These are phyloP conservation scores for Apodemia hepburni DNA, from an alignment of 2,888 invertebrate species.

Conservation along the genomic window DNA sequence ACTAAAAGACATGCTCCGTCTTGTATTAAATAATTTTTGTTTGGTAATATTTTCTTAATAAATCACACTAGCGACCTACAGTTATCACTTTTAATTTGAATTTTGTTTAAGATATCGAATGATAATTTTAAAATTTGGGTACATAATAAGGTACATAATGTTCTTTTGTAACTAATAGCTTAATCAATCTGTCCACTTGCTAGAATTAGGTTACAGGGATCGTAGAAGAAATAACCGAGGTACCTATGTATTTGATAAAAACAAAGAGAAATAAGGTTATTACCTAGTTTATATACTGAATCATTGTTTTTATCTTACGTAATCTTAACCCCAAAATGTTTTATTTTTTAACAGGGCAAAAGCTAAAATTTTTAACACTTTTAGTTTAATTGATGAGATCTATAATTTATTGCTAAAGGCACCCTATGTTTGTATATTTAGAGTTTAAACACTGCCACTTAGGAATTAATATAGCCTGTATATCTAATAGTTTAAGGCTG, in stretches of 20 bases:
- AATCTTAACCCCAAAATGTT: not conserved
- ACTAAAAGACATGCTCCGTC: no score
- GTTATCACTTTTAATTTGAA: no score
- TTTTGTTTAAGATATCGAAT: no score
- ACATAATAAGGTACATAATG: not conserved
- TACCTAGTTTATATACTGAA: not conserved
- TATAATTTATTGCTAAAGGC: constrained; percentile 9
- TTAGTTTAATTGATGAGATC: not conserved
- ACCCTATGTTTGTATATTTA: constrained; percentile 5
- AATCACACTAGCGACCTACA: no score
- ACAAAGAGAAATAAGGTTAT: not conserved
- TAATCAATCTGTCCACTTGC: not conserved
- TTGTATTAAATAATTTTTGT: no score
- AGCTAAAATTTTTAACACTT: not conserved
- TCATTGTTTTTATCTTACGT: not conserved
- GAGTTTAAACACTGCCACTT: constrained; percentile 25
- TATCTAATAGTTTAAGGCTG: constrained; percentile 22
- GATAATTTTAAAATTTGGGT: no score
- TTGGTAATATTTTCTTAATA: no score
- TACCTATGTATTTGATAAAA: not conserved
- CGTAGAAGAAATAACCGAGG: not conserved
- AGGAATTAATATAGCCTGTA: constrained; percentile 13
- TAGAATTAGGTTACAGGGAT: not conserved
- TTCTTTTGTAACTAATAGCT: not conserved
- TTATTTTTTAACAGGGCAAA: not conserved